Evolutionary conservation across 1,140 invertebrate species (phyloP), one percentile per base, ranked within the genome.

Genomic region (Telenomus remus): DNA sequence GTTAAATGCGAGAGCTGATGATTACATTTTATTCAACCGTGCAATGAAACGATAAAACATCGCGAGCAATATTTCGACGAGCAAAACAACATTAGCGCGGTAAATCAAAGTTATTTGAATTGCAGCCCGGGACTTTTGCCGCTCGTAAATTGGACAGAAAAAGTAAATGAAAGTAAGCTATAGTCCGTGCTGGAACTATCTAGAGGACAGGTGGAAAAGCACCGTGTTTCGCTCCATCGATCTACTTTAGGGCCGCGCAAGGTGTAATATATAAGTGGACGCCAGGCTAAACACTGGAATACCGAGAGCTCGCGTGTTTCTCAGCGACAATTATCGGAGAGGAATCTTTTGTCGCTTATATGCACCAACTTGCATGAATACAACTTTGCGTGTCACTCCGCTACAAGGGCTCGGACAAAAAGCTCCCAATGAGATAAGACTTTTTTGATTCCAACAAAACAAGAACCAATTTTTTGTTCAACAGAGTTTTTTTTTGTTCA

Each of bases 181-280:
- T 48, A 57, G 61, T 43, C n/a, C 64, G 63, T 46, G 54, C 54
- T 50, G 37, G 12, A 60, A 77, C 56, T 77, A 59, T 71, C 74
- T 63, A 77, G 63, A 68, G 68, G 74, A 77, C 74, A 77, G 74
- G 68, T 71, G 63, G 74, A 64, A 68, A 71, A 77, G 68, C 74
- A 56, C 56, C 48, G 51, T 56, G 74, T 68, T 76, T 71, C 48
- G 75, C 64, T 72, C 56, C 75, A 72, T 72, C 75, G 75, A 77
- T 72, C 69, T 72, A 70, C 59, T 64, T 68, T 53, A 49, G 64
- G 47, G 19, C 47, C 19, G 53, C 39, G 61, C 4, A 48, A 49
- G 44, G 66, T 46, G 56, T 63, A 65, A 76, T 66, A 19, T 66
- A 76, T 76, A 63, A 50, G 27, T 43, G 68, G 48, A 49, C 54